Conservation (phyloP, 2,888 invertebrate species). For the Noctuana brunneofusca region DNA sequence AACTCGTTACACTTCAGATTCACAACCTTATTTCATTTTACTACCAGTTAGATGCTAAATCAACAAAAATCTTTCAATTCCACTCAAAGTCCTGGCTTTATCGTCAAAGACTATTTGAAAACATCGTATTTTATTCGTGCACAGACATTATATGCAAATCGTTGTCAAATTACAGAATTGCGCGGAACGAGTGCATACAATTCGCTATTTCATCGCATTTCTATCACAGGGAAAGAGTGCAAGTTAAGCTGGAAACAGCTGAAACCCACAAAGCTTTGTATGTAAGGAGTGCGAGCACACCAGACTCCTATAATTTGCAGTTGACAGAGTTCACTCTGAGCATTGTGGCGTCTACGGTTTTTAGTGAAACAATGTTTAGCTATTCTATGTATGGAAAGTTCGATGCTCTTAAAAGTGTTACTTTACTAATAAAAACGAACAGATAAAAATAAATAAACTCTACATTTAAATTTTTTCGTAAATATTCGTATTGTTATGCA, state of each 20-base stretch:
- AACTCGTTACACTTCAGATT: neutral
- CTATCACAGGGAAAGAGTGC: constrained; percentile 57
- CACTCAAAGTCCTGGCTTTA: constrained; percentile 7
- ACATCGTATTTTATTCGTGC: constrained; percentile 33
- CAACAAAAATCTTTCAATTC: constrained; percentile 8
- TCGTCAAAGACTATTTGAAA: constrained; percentile 31
- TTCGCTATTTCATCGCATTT: constrained; percentile 50
- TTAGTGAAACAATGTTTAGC: neutral
- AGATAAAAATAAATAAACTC: too few species aligned
- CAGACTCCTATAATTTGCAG: constrained; percentile 67
- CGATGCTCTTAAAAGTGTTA: too few species aligned
- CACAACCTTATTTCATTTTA: neutral
- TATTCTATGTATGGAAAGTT: neutral
- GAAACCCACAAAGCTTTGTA: constrained; percentile 65
- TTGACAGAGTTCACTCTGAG: constrained; percentile 57
- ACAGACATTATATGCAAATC: constrained; percentile 43
- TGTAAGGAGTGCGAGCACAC: constrained; percentile 52
- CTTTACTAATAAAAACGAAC: too few species aligned
- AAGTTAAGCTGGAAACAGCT: constrained; percentile 60
- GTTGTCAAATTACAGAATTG: constrained; percentile 61
- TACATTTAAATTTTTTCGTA: too few species aligned
- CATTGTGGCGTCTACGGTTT: constrained; percentile 18
- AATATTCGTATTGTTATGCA: too few species aligned
- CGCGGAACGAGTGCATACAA: constrained; percentile 33
- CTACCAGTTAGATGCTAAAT: neutral